These are phyloP conservation scores for Bradypodion pumilum DNA, from an alignment of 2,797 vertebrate species.

Conservation along the genomic window DNA sequence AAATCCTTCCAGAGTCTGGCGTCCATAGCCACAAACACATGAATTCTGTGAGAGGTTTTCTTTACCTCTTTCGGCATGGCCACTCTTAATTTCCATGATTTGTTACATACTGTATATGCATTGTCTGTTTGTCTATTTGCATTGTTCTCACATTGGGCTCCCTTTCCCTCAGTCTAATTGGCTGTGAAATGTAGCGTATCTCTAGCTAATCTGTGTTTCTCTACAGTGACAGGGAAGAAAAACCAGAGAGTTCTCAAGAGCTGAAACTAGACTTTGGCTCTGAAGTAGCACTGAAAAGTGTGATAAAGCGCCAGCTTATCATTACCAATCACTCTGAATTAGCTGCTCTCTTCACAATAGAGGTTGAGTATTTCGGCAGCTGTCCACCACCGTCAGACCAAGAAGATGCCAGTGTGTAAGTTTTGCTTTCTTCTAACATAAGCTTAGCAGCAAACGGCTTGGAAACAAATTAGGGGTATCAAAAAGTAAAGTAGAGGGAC, in stretches of 20 bases:
- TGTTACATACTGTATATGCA: too few species aligned
- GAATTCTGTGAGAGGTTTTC: too few species aligned
- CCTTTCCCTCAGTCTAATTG: background rate
- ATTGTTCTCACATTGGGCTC: too few species aligned
- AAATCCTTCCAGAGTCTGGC: too few species aligned
- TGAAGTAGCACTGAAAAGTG: slow-evolving; percentile 72
- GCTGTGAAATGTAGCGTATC: background rate
- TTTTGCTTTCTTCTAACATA: slow-evolving; percentile 1
- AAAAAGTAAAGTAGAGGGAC: background rate
- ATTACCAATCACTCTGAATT: slow-evolving; percentile 87
- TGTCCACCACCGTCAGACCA: slow-evolving; percentile 30
- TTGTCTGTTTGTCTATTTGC: too few species aligned
- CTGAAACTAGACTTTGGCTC: slow-evolving; percentile 85
- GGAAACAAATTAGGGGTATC: background rate
- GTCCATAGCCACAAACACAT: too few species aligned
- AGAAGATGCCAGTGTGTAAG: slow-evolving; percentile 57
- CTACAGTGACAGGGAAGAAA: slow-evolving; percentile 62
- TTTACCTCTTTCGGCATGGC: too few species aligned
- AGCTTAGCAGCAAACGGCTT: background rate
- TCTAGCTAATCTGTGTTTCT: background rate
- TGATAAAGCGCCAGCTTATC: slow-evolving; percentile 76
- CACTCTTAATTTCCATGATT: too few species aligned
- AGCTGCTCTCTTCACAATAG: slow-evolving; percentile 78
- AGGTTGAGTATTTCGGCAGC: slow-evolving; percentile 82
- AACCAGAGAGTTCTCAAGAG: slow-evolving; percentile 8